Percentiles rank a stretch among this genome's conserved stretches.
These are phyloP conservation scores for Agrenia bidenticulata DNA, from an alignment of 2,888 invertebrate genomes.

Conservation along the genomic window DNA sequence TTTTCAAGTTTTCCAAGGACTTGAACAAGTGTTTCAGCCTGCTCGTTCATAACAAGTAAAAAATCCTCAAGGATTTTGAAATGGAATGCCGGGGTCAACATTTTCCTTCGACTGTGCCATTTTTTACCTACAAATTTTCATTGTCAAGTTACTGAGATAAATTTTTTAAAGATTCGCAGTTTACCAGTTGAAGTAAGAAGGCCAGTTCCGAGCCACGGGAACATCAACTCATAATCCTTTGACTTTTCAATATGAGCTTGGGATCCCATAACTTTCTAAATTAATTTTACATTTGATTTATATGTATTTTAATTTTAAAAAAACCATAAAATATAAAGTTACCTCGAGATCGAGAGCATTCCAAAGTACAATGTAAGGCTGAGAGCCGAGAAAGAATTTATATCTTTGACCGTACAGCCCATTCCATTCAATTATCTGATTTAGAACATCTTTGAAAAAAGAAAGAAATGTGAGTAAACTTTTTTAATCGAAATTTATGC, in stretches of 20 bases:
- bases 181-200: constrained; percentile 24
- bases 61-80: constrained; percentile 60
- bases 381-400: background rate
- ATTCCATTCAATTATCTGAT: background rate
- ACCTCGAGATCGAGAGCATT: constrained; percentile 19
- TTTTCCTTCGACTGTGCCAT: constrained; percentile 64
- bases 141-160: background rate
- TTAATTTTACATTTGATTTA: background rate
- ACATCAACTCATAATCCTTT: constrained; percentile 30
- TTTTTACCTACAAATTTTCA: constrained; percentile 54
- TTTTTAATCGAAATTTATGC: background rate
- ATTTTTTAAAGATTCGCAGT: too few relatives aligned
- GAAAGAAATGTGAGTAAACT: background rate
- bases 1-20: constrained; percentile 39
- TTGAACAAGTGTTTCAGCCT: constrained; percentile 54
- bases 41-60: constrained; percentile 59
- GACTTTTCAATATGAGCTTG: constrained; percentile 36
- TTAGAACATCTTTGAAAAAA: too few relatives aligned
- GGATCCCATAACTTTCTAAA: constrained; percentile 35
- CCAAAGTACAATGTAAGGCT: background rate
- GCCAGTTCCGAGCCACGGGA: constrained; percentile 40
- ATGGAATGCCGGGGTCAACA: constrained; percentile 62
- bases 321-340: background rate
- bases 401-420: constrained; percentile 16
- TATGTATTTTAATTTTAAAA: constrained; percentile 1